Conservation (phyloP, 2,797 vertebrate species). For the Semaprochilodus insignis region DNA sequence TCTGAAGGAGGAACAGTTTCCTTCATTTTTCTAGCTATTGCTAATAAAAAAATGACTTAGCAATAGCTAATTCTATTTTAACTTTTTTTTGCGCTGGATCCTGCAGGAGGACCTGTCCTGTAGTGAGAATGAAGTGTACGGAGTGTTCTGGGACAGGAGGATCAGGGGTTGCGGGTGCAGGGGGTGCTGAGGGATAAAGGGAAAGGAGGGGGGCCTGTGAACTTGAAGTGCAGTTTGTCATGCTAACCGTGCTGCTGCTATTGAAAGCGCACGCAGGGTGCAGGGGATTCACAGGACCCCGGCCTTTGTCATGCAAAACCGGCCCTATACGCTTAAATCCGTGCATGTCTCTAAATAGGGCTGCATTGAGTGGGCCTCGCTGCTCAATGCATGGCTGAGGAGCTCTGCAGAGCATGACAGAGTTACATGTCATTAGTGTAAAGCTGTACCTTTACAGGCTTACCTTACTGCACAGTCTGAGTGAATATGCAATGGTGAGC, state of each 20-base stretch:
- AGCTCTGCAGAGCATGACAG: slow-evolving; percentile 9
- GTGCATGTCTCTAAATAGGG: slow-evolving; percentile 69
- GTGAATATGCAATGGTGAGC: slow-evolving; percentile 6
- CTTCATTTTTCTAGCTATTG: too few relatives aligned
- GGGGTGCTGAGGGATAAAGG: not conserved
- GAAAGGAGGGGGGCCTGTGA: slow-evolving; percentile 62
- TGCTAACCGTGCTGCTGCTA: slow-evolving; percentile 76
- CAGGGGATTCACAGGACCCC: slow-evolving; percentile 89
- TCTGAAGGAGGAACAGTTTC: too few relatives aligned
- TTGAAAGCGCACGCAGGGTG: slow-evolving; percentile 78
- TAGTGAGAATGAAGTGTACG: slow-evolving; percentile 37
- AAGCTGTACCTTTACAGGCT: slow-evolving; percentile 11
- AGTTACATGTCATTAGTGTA: slow-evolving; percentile 20
- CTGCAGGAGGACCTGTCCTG: not conserved
- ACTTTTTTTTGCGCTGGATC: not conserved
- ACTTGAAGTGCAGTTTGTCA: slow-evolving; percentile 80
- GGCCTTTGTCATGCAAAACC: slow-evolving; percentile 87
- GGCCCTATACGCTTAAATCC: slow-evolving; percentile 66
- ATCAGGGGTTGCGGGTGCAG: not conserved
- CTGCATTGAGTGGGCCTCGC: not conserved
- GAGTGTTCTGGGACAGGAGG: slow-evolving; percentile 39
- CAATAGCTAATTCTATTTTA: too few relatives aligned
- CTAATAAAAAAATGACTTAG: too few relatives aligned
- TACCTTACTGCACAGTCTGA: slow-evolving; percentile 20
- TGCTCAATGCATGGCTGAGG: slow-evolving; percentile 18